phyloP scores from a whole-genome alignment of 2,797 vertebrate species.

The Cirrhinus molitorella region DNA sequence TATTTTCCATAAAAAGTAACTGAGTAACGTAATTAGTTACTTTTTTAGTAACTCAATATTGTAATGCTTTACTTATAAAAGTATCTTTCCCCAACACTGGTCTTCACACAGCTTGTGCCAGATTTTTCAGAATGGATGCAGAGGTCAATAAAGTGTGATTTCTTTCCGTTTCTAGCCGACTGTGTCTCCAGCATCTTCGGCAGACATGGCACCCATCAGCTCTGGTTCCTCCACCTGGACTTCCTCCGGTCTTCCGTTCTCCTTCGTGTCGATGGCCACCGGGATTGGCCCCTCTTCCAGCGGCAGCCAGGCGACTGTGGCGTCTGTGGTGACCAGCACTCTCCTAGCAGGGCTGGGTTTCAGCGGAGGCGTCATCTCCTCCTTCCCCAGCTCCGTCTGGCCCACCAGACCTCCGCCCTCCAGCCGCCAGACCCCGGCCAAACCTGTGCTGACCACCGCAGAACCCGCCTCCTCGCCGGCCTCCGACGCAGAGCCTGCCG shows the following conservation, averaged over 20 bases:
- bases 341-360: slow-evolving; percentile 93
- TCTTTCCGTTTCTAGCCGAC: slow-evolving; percentile 82
- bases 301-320: slow-evolving; percentile 93
- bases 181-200: slow-evolving; percentile 92
- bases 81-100: no score
- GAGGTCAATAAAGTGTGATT: background rate
- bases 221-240: slow-evolving; percentile 98
- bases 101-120: no score
- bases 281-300: slow-evolving; percentile 96
- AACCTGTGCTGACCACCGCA: slow-evolving; percentile 67
- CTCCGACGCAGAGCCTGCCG: slow-evolving; percentile 69
- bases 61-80: no score
- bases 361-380: slow-evolving; percentile 91
- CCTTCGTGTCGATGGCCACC: slow-evolving; percentile 96
- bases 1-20: no score
- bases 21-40: no score
- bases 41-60: no score
- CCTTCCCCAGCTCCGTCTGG: slow-evolving; percentile 94
- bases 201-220: slow-evolving; percentile 98
- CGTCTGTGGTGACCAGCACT: slow-evolving; percentile 94
- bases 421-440: slow-evolving; percentile 65
- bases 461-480: slow-evolving; percentile 73
- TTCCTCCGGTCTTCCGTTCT: slow-evolving; percentile 94
- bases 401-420: slow-evolving; percentile 79
- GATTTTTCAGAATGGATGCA: no score